Conservation (phyloP, 2,797 vertebrate genomes). For the Leuciscus waleckii region DNA sequence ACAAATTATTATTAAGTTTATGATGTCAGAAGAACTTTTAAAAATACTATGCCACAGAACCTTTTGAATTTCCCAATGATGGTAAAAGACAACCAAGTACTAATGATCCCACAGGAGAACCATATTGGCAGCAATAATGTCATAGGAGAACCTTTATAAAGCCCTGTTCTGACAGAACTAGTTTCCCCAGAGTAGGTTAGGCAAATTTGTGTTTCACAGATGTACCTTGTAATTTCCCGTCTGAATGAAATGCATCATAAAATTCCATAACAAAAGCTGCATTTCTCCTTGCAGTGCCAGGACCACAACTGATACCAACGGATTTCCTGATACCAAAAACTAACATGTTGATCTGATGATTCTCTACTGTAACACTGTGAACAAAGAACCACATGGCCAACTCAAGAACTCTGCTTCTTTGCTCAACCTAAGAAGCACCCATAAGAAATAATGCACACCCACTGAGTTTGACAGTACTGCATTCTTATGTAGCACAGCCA, state of each 20-base stretch:
- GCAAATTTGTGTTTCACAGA: background rate
- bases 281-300: background rate
- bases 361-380: background rate
- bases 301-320: background rate
- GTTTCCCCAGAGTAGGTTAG: background rate
- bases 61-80: background rate
- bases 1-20: background rate
- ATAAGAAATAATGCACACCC: background rate
- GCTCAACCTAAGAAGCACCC: background rate
- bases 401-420: background rate
- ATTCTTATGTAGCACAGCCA: constrained; percentile 17
- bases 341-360: background rate
- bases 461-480: constrained; percentile 1
- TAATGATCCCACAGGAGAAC: background rate
- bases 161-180: too few relatives aligned
- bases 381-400: background rate
- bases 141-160: background rate
- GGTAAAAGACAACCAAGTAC: too few relatives aligned
- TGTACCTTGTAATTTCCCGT: background rate
- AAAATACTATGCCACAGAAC: background rate
- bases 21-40: too few relatives aligned
- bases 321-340: background rate
- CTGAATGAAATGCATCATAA: background rate
- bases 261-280: background rate
- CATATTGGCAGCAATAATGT: too few relatives aligned